Percentiles rank a stretch among this genome's conserved stretches.
Evolutionary conservation across 2,888 invertebrate genomes (phyloP).

Genomic region (Didymodactylos carnosus): DNA sequence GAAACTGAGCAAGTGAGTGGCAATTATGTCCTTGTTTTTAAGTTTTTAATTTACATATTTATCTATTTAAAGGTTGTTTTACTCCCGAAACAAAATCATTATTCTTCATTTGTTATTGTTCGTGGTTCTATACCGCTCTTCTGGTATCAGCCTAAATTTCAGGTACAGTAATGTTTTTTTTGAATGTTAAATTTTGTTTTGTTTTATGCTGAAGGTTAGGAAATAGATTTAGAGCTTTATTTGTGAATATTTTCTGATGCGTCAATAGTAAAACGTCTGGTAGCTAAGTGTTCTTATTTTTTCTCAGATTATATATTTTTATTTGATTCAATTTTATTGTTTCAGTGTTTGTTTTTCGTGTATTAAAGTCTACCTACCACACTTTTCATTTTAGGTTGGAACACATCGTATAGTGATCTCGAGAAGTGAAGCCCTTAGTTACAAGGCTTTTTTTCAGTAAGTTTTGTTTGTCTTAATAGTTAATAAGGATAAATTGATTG

Average conservation of each 20-base stretch:
- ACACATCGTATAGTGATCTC: slow-evolving; percentile 5
- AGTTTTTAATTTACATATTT: not conserved
- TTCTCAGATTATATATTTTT: no score
- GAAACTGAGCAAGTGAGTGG: slow-evolving; percentile 79
- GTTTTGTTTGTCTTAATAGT: slow-evolving; percentile 9
- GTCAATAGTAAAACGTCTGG: no score
- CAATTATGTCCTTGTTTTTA: not conserved
- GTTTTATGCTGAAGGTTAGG: no score
- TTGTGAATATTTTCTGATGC: no score
- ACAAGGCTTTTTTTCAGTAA: slow-evolving; percentile 6
- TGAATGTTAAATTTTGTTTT: no score
- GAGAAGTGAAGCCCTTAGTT: not conserved
- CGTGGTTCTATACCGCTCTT: slow-evolving; percentile 90
- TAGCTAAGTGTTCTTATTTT: no score
- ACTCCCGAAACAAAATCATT: not conserved
- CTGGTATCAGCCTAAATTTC: slow-evolving; percentile 96
- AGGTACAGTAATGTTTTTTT: slow-evolving; percentile 42
- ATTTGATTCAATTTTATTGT: no score
- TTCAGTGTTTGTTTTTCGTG: not conserved
- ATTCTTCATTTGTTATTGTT: slow-evolving; percentile 58
- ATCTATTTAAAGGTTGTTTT: not conserved
- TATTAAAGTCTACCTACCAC: not conserved
- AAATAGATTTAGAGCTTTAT: no score
- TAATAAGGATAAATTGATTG: no score
- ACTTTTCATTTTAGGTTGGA: not conserved